Evolutionary conservation across 2,113 vertebrate genomes (phyloP).

Genomic region (Xenotilapia caudafasciata): DNA sequence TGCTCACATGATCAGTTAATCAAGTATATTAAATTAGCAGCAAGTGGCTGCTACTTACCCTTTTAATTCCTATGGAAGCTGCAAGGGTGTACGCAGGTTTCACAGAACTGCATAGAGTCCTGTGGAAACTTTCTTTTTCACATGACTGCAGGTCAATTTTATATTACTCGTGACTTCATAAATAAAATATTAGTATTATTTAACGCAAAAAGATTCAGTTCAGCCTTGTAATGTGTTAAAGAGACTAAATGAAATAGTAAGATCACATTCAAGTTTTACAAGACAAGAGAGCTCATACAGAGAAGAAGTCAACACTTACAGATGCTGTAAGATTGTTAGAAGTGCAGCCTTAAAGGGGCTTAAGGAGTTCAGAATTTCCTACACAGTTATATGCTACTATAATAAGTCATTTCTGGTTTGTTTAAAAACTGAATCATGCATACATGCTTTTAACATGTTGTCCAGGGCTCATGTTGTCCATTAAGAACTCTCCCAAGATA

Average conservation of each 20-base stretch:
- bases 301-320: not conserved
- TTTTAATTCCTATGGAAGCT: not conserved
- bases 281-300: not conserved
- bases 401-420: not conserved
- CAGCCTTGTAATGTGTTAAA: not conserved
- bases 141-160: not conserved
- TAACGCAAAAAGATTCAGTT: not conserved
- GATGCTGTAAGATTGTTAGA: not conserved
- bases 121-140: not conserved
- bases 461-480: not conserved
- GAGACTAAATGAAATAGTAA: not conserved
- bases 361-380: not conserved
- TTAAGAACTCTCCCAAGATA: not conserved
- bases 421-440: not conserved
- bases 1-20: not conserved
- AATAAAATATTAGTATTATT: not conserved
- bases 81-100: not conserved
- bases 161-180: not conserved
- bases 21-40: not conserved
- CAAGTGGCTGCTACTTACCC: not conserved
- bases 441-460: not conserved
- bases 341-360: not conserved
- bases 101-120: not conserved
- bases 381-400: not conserved
- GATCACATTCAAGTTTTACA: not conserved